Evolutionary conservation across 1,140 invertebrate genomes (phyloP).

Genomic region (Saccostrea glomerata): DNA sequence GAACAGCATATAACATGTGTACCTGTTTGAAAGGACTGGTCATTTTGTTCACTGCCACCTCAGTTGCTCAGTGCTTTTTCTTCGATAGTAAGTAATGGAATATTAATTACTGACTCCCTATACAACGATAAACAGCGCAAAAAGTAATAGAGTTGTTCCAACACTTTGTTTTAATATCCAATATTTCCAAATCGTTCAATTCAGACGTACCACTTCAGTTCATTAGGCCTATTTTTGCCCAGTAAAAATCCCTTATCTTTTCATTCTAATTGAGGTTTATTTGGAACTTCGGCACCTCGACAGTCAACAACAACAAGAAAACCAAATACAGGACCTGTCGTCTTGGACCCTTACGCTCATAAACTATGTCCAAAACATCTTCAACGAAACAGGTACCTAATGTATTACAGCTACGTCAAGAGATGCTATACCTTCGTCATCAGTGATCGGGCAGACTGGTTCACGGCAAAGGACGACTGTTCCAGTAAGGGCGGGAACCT

Average conservation of each 20-base stretch:
- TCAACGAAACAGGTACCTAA: neutral
- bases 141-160: neutral
- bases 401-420: constrained; percentile 13
- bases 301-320: neutral
- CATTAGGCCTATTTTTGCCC: neutral
- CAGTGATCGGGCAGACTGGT: constrained; percentile 2
- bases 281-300: constrained; percentile 7
- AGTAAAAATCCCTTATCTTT: neutral
- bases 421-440: constrained; percentile 1
- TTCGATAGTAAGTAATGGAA: constrained; percentile 14
- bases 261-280: neutral
- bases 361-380: constrained; percentile 30
- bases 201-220: neutral
- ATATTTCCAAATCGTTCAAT: neutral
- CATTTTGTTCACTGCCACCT: neutral
- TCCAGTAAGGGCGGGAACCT: neutral
- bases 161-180: neutral
- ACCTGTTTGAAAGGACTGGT: neutral
- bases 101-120: neutral
- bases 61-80: neutral
- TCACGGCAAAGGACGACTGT: constrained; percentile 3
- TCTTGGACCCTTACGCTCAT: neutral
- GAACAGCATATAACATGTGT: neutral
- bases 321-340: neutral
- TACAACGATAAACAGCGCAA: neutral